Evolutionary conservation across 2,113 vertebrate genomes (phyloP).

Genomic region (Ammodytes dubius): DNA sequence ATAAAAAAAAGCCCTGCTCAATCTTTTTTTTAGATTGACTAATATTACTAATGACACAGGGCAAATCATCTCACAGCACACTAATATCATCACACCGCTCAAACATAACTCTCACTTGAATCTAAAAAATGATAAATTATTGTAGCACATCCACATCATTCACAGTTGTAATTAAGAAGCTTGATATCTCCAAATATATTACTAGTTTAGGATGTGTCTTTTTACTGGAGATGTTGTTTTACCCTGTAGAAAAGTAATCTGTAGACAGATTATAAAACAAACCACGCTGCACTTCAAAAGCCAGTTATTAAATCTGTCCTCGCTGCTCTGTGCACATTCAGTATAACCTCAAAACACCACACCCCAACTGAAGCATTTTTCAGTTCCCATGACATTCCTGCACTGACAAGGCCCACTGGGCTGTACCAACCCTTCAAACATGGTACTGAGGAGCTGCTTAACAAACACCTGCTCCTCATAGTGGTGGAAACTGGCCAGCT

Average conservation of each 20-base stretch:
- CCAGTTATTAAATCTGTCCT: conserved; percentile 3
- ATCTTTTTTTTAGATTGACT: no score
- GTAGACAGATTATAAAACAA: conserved; percentile 3
- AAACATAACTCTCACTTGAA: background rate
- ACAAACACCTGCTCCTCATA: conserved; percentile 92
- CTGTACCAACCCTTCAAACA: conserved; percentile 91
- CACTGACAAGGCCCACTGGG: conserved; percentile 31
- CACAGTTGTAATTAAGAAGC: background rate
- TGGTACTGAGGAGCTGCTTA: conserved; percentile 88
- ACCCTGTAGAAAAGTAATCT: background rate
- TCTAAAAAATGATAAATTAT: background rate
- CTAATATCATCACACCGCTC: no score
- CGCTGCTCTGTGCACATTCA: background rate
- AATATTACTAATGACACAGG: no score
- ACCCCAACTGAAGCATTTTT: background rate
- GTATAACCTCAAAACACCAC: conserved; percentile 12
- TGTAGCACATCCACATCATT: background rate
- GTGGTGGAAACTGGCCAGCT: conserved; percentile 94
- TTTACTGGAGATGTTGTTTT: background rate
- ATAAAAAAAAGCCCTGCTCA: no score
- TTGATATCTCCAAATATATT: background rate
- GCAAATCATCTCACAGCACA: no score
- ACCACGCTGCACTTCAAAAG: background rate
- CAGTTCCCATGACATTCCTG: conserved; percentile 24
- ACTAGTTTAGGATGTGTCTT: background rate